Evolutionary conservation across 37 sponge, comb jelly and placozoan species (phyloP), one percentile per base, ranked within the genome.

Genomic region (Beroe forskalii): DNA sequence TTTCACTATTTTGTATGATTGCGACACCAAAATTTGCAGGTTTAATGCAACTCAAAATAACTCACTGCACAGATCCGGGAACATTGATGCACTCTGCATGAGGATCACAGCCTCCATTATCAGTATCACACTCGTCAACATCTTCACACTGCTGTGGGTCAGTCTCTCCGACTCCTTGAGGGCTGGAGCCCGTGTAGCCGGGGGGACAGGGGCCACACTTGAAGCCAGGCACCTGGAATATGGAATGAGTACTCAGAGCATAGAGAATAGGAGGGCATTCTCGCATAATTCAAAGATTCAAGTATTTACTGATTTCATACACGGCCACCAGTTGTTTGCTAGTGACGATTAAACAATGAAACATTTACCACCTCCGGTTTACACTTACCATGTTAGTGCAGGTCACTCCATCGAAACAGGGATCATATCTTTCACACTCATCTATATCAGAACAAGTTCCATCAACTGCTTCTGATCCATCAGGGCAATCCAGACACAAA

Each of bases 161-260:
- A 6, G 42, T 55, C 0, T 92, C 86, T 62, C 92, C 93, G 12
- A 63, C 35, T 0, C 95, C 95, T 8, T 72, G 60, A 0, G 90
- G 14, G 4, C 67, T 44, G 30, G 62, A 61, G 9, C 96, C 96
- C 37, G 2, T 67, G 89, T 92, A 98, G 0, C 99, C 99, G 35
- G 90, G 0, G 0, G 99, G 99, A 92, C 99, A 98, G 40, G 44
- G 60, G 0, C 80, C 92, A 91, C 99, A 98, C 14, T 86, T 48
- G 67, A 93, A 98, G 32, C 95, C 94, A 41, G 89, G 62, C 2
- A 38, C 37, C 86, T 80, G 86, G n/a, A 43, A 44, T 0, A n/a
- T n/a, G n/a, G n/a, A n/a, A n/a, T n/a, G n/a, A n/a, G n/a, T n/a
- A n/a, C n/a, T n/a, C n/a, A 17, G 60, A n/a, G n/a, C n/a, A n/a